Evolutionary conservation across 2,888 invertebrate species (phyloP), one percentile per base, ranked within the genome.

Genomic region (Nipponacmea schrenckii): DNA sequence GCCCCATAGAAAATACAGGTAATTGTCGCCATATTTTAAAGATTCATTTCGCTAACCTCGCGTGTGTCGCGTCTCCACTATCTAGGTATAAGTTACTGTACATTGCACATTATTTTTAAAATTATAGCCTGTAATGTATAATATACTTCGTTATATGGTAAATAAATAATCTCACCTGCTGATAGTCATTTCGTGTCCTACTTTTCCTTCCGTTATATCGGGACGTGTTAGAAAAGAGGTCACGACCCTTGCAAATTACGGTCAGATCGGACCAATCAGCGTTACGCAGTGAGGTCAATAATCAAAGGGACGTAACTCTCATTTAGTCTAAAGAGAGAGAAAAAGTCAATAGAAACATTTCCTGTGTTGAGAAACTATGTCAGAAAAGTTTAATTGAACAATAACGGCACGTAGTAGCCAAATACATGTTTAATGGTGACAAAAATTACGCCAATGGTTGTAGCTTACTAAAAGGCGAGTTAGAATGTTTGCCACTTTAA

Each of bases 121-220:
- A 39, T 8, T 8, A 8, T 39, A 1, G 39, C 4, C 39, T 39
- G 1, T 39, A 39, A 5, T 39, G 4, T 39, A 8, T 8, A 39
- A 7, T 1, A 39, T 39, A 39, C 10, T 8, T 10, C 4, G 39
- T 39, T 39, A 8, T 24, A 24, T 56, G n/a, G 14, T 24, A 56
- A 56, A 56, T 56, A 56, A 20, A 56, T 20, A 56, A 56, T 56
- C 56, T 56, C 56, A 56, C 56, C 56, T 56, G 56, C 56, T 24
- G 56, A 24, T 24, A 24, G 56, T 15, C 56, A 20, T 24, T 56
- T 56, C 20, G 24, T 56, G 56, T 56, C 56, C 56, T 56, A 56
- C 56, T 56, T 56, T 39, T 56, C 56, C 56, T 56, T 24, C 56
- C 12, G 20, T 56, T 20, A 56, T 56, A 56, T 56, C 24, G 56